Percentiles rank a stretch among this genome's conserved stretches.
phyloP scores from a whole-genome alignment of 2,797 vertebrate genomes.

The Gymnothorax javanicus region DNA sequence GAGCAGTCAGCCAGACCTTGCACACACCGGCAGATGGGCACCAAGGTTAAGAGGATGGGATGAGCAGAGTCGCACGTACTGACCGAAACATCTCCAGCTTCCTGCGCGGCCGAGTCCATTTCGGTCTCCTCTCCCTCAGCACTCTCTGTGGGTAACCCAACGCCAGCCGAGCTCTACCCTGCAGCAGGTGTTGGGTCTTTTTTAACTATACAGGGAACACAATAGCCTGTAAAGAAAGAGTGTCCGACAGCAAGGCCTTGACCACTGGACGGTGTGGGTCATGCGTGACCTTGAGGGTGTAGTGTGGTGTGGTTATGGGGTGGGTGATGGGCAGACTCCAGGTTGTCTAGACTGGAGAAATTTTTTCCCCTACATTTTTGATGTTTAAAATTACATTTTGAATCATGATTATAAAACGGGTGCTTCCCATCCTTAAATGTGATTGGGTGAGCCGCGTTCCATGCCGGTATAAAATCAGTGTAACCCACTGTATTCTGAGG shows the following conservation, averaged over 20 bases:
- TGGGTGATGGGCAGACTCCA: not conserved
- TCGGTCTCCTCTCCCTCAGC: not conserved
- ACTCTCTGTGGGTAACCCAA: not conserved
- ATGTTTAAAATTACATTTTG: too few species aligned
- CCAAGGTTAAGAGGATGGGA: not conserved
- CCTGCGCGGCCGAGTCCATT: not conserved
- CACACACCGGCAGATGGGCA: not conserved
- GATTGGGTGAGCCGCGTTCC: too few species aligned
- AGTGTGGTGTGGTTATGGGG: not conserved
- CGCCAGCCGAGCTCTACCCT: not conserved
- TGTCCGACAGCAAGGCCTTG: not conserved
- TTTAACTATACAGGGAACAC: not conserved
- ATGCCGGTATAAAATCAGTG: too few species aligned
- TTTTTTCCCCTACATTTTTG: too few species aligned
- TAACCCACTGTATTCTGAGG: too few species aligned
- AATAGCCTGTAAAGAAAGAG: constrained; percentile 16
- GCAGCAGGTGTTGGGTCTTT: not conserved
- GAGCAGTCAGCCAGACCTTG: not conserved
- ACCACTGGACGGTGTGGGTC: not conserved
- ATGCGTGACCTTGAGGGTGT: not conserved
- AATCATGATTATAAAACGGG: too few species aligned
- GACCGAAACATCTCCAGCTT: not conserved
- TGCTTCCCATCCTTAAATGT: too few species aligned
- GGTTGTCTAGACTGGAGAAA: too few species aligned
- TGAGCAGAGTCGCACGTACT: not conserved